A percentile compares a stretch with the other conserved stretches of the same genome.
These are phyloP conservation scores for Sarcophaga variegata DNA, from an alignment of 2,888 invertebrate species.

Conservation along the genomic window DNA sequence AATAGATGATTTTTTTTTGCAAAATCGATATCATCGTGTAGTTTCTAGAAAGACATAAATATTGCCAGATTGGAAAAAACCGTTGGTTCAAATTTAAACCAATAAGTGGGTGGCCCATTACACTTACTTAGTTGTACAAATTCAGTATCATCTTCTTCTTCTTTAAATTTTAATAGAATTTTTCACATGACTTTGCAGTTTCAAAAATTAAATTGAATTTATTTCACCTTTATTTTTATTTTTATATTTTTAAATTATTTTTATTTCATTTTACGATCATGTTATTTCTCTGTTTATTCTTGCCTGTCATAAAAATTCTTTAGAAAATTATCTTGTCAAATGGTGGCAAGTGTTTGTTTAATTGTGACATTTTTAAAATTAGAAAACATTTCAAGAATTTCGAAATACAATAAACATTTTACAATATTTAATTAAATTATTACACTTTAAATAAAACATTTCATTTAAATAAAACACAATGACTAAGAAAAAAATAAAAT, in stretches of 20 bases:
- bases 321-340: slow-evolving; percentile 5
- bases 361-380: slow-evolving; percentile 15
- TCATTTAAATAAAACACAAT: neutral
- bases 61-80: too few species aligned
- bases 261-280: neutral
- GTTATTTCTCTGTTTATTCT: neutral
- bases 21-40: too few species aligned
- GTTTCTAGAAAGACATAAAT: too few species aligned
- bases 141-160: too few species aligned
- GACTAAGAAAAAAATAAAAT: neutral
- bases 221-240: too few species aligned
- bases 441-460: neutral
- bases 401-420: slow-evolving; percentile 34
- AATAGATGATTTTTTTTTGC: too few species aligned
- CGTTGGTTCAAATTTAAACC: too few species aligned
- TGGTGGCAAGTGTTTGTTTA: neutral
- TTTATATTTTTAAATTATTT: neutral
- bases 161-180: too few species aligned
- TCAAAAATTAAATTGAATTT: too few species aligned
- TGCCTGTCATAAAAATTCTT: neutral
- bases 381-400: slow-evolving; percentile 43
- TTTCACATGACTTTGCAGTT: too few species aligned
- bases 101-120: too few species aligned
- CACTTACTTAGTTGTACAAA: too few species aligned
- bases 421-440: slow-evolving; percentile 2